Evolutionary conservation across 2,888 invertebrate genomes (phyloP), one percentile per base, ranked within the genome.

Genomic region (Oxycera nigricornis): DNA sequence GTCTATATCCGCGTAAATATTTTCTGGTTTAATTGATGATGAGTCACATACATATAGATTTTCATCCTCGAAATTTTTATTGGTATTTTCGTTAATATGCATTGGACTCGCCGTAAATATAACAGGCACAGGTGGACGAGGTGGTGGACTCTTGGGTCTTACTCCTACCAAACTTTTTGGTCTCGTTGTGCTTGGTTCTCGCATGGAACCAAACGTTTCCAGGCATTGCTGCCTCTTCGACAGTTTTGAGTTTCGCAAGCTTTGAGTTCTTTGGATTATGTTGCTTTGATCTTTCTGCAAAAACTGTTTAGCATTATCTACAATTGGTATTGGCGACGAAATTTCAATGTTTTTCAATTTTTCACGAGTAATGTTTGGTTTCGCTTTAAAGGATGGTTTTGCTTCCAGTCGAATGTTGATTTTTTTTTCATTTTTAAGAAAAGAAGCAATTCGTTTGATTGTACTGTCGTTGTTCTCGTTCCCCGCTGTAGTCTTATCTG

Each of bases 1-100:
- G 81, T 95, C 94, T 67, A 95, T 95, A 0, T 94, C 92, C 0
- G 94, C 94, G 82, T 95, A 95, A 77, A 95, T 95, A 80, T 94
- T 94, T 80, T 94, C 94, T 20, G 84, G 85, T 62, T 84, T 86
- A 14, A 87, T 83, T 2, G 87, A 87, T 0, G 90, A 89, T 79
- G 88, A 89, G n/a, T n/a, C n/a, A n/a, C n/a, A n/a, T n/a, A n/a
- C n/a, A n/a, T n/a, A n/a, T n/a, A n/a, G n/a, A n/a, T n/a, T n/a
- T n/a, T n/a, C n/a, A 79, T 90, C 91, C 76, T 88, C 88, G 65
- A 91, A 90, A 78, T 91, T 89, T 0, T 89, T 88, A 75, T 91
- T 81, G 76, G 85, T 85, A 28, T 89, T 88, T 57, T 88, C 87
- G 79, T 82, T 77, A 81, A 80, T 82, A 80, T 76, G 82, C 6